Conservation (phyloP, 2,113 vertebrate genomes). For the Hymenochirus boettgeri region DNA sequence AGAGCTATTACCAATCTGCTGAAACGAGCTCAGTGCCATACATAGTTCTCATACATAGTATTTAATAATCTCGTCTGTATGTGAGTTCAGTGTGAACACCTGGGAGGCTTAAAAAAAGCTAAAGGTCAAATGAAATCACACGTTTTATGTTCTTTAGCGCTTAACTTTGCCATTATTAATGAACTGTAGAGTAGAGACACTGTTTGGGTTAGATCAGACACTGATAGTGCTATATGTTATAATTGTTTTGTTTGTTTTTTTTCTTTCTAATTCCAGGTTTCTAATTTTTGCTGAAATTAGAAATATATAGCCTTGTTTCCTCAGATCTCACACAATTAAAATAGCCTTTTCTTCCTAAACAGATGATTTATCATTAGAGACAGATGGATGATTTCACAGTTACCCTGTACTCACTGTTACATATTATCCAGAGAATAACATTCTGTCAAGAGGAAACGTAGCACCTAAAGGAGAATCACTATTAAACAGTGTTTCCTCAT, state of each 20-base stretch:
- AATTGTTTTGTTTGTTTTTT: background rate
- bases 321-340: background rate
- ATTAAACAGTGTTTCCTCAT: no score
- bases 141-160: slow-evolving; percentile 19
- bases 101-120: slow-evolving; percentile 49
- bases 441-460: no score
- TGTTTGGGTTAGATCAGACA: slow-evolving; percentile 2
- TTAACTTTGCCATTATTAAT: slow-evolving; percentile 9
- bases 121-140: slow-evolving; percentile 46
- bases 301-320: background rate
- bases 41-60: slow-evolving; percentile 49
- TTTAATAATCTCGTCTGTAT: slow-evolving; percentile 56
- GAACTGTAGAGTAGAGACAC: background rate
- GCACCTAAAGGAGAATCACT: no score
- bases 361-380: background rate
- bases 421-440: no score
- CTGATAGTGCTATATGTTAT: no score
- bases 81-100: slow-evolving; percentile 49
- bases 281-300: background rate
- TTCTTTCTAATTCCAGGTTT: background rate
- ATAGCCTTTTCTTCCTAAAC: background rate
- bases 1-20: slow-evolving; percentile 58
- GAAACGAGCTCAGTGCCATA: slow-evolving; percentile 53
- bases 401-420: no score
- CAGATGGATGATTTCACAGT: no score